phyloP scores from a whole-genome alignment of 2,888 invertebrate species.

The Cancer borealis region DNA sequence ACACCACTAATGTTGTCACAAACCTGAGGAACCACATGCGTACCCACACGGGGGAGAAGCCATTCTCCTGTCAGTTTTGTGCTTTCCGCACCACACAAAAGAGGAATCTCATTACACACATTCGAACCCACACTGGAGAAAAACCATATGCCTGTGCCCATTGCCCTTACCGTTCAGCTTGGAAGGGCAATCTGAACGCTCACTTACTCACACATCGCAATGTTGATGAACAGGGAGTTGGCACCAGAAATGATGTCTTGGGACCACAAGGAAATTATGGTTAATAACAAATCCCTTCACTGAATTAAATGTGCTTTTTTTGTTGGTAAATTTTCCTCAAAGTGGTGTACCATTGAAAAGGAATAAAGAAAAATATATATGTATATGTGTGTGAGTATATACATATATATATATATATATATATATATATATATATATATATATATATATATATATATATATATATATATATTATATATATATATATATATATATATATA shows the following conservation, averaged over 20 bases:
- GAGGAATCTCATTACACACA: conserved; percentile 70
- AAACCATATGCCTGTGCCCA: conserved; percentile 68
- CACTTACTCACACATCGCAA: conserved; percentile 65
- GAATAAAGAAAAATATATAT: background rate
- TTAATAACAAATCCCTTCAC: background rate
- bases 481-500: too few relatives aligned
- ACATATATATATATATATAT: too few relatives aligned
- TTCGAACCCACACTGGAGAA: conserved; percentile 72
- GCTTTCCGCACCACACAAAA: conserved; percentile 69
- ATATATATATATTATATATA: too few relatives aligned
- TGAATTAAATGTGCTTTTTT: background rate
- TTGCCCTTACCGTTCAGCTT: conserved; percentile 69
- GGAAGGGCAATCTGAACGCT: conserved; percentile 71
- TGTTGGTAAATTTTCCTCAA: background rate
- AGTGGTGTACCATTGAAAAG: background rate
- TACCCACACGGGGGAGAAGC: conserved; percentile 72
- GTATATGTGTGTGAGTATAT: background rate
- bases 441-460: too few relatives aligned
- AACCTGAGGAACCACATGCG: conserved; percentile 73
- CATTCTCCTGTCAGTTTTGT: conserved; percentile 67
- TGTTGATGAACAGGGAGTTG: conserved; percentile 54
- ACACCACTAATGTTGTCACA: conserved; percentile 69
- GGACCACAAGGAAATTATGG: conserved; percentile 55
- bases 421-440: too few relatives aligned
- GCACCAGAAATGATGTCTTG: conserved; percentile 44